Base-by-base conservation (phyloP, 2,888 invertebrate species). In the Gryllus longicercus region DNA sequence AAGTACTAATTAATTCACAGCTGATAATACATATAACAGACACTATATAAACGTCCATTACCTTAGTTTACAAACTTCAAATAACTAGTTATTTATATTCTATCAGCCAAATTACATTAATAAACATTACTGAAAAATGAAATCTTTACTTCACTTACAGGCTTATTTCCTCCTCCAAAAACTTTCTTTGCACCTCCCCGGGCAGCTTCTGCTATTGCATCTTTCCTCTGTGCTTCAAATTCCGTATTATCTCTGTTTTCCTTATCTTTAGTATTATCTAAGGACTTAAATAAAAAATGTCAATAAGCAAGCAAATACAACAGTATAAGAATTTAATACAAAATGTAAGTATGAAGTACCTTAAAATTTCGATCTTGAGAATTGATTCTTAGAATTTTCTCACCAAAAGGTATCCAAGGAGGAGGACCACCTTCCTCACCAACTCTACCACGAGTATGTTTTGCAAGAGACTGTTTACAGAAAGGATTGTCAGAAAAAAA, bases 371-470 rank as follows among this genome's bases (percentile, higher is more conserved):
- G 90, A 82, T 93, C 92, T 75, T 90, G 88, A 50, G 90, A 87
- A 51, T 87, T 85, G 10, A 89, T 87, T 79, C 90, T 89, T 84
- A 92, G 89, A 80, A 95, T 90, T 85, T 91, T 92, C 84, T 94
- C 92, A 0, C 97, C 97, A 88, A 97, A 97, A 63, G 96, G 93
- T 84, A 96, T 95, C 96, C 97, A 97, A 74, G 94, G 93, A 75
- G 95, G 96, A 2, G 96, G 96, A 1, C 95, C 95, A 82, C 94
- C 94, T 84, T 94, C 93, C 80, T 90, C 91, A 11, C 90, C 90
- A 80, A 90, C 88, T 63, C 91, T 89, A 79, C 90, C 89, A 88
- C 86, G 83, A 83, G 85, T 85, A 85, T 92, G 92, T 85, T 91
- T 92, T 8, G 91, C 90, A 84, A 92, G 88, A 83, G 91, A 91